These are phyloP conservation scores for Nomada flava DNA, from an alignment of 2,888 invertebrate species.

Conservation along the genomic window DNA sequence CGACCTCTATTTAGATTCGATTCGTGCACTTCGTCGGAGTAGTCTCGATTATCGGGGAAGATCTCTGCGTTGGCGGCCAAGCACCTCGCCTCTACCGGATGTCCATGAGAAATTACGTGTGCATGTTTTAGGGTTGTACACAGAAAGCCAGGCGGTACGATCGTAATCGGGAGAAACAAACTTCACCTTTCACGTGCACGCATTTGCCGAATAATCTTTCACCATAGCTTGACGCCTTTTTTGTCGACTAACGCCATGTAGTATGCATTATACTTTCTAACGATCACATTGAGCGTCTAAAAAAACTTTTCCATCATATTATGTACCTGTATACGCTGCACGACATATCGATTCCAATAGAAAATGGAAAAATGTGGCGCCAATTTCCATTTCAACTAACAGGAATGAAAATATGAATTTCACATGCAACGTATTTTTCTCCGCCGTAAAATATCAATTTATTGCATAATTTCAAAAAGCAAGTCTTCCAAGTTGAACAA, in stretches of 20 bases:
- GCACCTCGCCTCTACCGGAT: constrained; percentile 29
- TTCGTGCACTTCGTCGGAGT: constrained; percentile 19
- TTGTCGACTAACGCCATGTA: background rate
- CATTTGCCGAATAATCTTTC: constrained; percentile 18
- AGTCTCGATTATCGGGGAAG: constrained; percentile 38
- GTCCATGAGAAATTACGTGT: constrained; percentile 52
- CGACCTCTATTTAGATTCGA: constrained; percentile 43
- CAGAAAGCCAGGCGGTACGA: constrained; percentile 27
- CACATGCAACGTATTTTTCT: background rate
- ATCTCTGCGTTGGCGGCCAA: constrained; percentile 47
- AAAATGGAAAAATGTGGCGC: background rate
- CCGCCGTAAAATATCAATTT: background rate
- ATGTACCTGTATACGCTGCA: too few relatives aligned
- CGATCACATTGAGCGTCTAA: background rate
- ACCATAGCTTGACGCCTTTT: background rate
- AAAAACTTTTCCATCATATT: background rate
- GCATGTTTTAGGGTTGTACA: constrained; percentile 44
- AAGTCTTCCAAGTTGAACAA: background rate
- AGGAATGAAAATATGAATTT: too few relatives aligned
- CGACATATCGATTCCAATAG: background rate
- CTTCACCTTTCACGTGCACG: constrained; percentile 37
- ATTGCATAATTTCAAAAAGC: background rate
- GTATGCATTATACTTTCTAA: background rate
- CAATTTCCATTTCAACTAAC: too few relatives aligned
- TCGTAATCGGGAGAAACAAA: constrained; percentile 47